Base-by-base conservation (phyloP, 2,113 vertebrate genomes). In the Hipposideros armiger region DNA sequence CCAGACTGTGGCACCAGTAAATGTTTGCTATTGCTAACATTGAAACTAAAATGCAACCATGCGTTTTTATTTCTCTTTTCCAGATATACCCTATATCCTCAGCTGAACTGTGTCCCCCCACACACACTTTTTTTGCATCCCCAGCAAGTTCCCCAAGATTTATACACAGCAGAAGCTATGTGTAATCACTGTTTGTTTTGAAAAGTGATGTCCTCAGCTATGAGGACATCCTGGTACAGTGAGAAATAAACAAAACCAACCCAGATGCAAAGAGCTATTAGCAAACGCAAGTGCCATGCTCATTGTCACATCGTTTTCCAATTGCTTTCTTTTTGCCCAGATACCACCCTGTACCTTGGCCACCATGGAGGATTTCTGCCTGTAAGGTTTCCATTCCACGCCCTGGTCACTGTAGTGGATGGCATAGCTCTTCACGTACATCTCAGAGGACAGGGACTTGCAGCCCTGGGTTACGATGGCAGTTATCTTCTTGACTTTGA, bases 381-480 rank as follows among this genome's bases (percentile, higher is more conserved):
- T 98, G 96, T 99, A 99, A 30, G 98, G 90, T 24, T 72, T 99
- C 99, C 99, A 99, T n/a, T 97, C 96, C 0, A 97, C 97, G 13
- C 99, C 99, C 8, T 99, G 96, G 5, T 99, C 28, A 2, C 99
- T 99, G 98, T 99, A 99, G 77, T 98, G 97, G 89, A 99, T 96
- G 87, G 92, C 22, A 74, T 99, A 99, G 74, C 98, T 98, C 67
- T 97, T 98, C 91, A 99, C 99, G 28, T 98, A 99, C 99, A 99
- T 98, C 97, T 99, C 99, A 36, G 86, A 93, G 28, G 98, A 94
- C 36, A 99, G 0, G 9, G 98, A 98, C 60, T 98, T 99, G 95
- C 98, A 99, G 0, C 99, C 99, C 96, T 99, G 99, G 0, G 99
- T 99, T 72, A 99, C 78, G 50, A 99, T 99, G 0, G 99, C 99